phyloP scores from a whole-genome alignment of 23 tunicate species.

The Botrylloides violaceus region DNA sequence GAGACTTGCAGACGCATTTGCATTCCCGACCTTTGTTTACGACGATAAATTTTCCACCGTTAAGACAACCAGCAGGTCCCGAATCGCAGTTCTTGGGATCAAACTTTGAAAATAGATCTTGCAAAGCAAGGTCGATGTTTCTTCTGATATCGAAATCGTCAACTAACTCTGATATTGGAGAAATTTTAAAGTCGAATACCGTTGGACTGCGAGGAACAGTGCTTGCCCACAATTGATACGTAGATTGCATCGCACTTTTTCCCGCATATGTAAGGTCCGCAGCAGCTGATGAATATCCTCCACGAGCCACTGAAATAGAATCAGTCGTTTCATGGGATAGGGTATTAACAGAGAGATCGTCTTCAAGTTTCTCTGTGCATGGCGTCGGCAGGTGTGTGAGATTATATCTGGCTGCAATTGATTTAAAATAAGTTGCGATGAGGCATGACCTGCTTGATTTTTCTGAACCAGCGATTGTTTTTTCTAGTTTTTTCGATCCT shows the following conservation, averaged over 20 bases:
- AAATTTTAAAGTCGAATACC: conserved; percentile 19
- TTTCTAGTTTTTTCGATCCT: conserved; percentile 9
- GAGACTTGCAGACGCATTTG: conserved; percentile 22
- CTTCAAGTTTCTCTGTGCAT: background rate
- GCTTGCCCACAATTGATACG: conserved; percentile 16
- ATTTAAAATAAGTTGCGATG: background rate
- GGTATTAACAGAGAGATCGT: background rate
- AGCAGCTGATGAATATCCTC: conserved; percentile 15
- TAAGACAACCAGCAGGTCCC: background rate
- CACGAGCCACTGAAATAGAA: conserved; percentile 10
- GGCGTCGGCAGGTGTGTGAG: background rate
- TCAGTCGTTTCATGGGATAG: conserved; percentile 4
- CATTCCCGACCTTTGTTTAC: conserved; percentile 12
- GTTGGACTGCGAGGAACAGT: conserved; percentile 16
- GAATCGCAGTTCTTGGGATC: background rate
- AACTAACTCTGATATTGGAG: conserved; percentile 20
- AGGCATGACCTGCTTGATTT: background rate
- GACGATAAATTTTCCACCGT: conserved; percentile 18
- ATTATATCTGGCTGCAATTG: background rate
- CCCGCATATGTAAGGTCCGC: conserved; percentile 22
- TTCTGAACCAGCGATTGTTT: background rate
- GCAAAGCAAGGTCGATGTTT: conserved; percentile 12
- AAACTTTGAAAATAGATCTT: conserved; percentile 12
- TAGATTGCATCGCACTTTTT: conserved; percentile 2
- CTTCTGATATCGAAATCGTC: conserved; percentile 14